phyloP scores from a whole-genome alignment of 2,888 invertebrate species.

The Cinara cedri region DNA sequence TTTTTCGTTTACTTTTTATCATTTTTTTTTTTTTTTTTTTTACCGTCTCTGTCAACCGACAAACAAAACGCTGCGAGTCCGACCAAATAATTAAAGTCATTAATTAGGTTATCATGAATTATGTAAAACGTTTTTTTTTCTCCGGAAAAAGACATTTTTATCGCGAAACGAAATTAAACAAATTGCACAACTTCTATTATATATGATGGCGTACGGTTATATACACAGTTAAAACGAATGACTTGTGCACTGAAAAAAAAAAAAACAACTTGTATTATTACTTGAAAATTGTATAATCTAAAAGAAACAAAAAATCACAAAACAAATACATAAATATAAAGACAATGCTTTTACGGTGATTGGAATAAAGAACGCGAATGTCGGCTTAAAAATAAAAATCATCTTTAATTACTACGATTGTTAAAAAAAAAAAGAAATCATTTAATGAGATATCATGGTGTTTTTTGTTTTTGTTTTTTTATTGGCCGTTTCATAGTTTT shows the following conservation, averaged over 20 bases:
- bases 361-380: slow-evolving; percentile 33
- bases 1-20: too few relatives aligned
- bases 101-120: slow-evolving; percentile 55
- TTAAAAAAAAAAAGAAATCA: neutral
- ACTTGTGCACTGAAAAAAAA: neutral
- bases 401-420: slow-evolving; percentile 33
- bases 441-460: slow-evolving; percentile 29
- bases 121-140: slow-evolving; percentile 25
- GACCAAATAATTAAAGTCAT: slow-evolving; percentile 53
- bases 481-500: neutral
- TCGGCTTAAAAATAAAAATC: slow-evolving; percentile 21
- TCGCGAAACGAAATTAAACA: slow-evolving; percentile 49
- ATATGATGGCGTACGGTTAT: neutral
- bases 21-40: too few relatives aligned
- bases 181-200: slow-evolving; percentile 14
- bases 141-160: slow-evolving; percentile 38
- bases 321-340: slow-evolving; percentile 11
- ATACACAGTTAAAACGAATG: slow-evolving; percentile 25
- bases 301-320: neutral
- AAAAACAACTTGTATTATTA: slow-evolving; percentile 36
- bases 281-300: slow-evolving; percentile 32
- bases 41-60: slow-evolving; percentile 21
- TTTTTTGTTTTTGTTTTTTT: neutral
- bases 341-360: slow-evolving; percentile 37
- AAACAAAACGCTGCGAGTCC: slow-evolving; percentile 36